These are phyloP conservation scores for Bolborhynchus lineola DNA, from an alignment of 2,113 vertebrate species.

Conservation along the genomic window DNA sequence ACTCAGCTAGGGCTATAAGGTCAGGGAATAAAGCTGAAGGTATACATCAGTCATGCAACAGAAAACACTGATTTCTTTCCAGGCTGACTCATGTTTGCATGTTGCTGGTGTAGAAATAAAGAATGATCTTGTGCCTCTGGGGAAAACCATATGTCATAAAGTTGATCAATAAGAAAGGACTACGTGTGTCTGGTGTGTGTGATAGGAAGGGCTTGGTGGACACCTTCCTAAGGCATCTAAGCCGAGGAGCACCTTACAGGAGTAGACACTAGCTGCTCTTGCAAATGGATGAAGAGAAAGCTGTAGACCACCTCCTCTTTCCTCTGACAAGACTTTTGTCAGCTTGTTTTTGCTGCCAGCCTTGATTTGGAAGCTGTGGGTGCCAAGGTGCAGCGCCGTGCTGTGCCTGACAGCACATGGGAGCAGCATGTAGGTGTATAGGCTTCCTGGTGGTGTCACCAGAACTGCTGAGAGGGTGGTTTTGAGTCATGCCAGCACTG, in stretches of 20 bases:
- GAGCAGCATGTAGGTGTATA: background rate
- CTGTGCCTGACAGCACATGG: background rate
- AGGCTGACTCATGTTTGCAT: background rate
- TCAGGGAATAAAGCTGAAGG: background rate
- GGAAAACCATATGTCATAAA: background rate
- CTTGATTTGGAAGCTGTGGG: background rate
- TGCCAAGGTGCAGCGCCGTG: background rate
- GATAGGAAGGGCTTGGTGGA: background rate
- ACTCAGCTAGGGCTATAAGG: background rate
- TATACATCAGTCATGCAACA: background rate
- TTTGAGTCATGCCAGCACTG: background rate
- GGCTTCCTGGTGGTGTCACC: background rate
- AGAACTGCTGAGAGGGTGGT: background rate
- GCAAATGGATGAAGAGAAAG: background rate
- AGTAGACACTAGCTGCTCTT: background rate
- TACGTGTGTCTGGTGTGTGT: background rate
- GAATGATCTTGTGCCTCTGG: background rate
- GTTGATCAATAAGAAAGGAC: background rate
- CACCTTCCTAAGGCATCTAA: background rate
- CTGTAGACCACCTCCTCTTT: background rate
- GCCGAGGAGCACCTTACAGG: background rate
- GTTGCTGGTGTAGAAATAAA: background rate
- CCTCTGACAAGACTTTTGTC: background rate
- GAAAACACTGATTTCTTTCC: background rate
- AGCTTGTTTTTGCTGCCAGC: background rate